A percentile compares a stretch with the other conserved stretches of the same genome.
These are phyloP conservation scores for Geotrypetes seraphini DNA, from an alignment of 2,797 vertebrate genomes.

Conservation along the genomic window DNA sequence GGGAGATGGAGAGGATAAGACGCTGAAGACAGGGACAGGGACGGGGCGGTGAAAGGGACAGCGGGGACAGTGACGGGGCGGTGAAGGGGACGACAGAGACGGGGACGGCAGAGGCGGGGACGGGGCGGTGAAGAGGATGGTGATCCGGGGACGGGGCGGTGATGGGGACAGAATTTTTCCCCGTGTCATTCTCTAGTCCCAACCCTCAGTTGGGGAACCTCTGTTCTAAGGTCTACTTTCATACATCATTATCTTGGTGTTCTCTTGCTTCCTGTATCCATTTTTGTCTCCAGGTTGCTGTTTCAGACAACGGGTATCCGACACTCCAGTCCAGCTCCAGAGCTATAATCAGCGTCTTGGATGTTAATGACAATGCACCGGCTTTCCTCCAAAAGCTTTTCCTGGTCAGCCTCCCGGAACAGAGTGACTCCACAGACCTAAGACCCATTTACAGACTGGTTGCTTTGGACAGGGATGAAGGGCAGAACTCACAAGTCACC, in stretches of 20 bases:
- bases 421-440: constrained; percentile 2
- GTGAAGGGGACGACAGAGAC: no score
- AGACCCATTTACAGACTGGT: constrained; percentile 74
- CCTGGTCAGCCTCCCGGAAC: constrained; percentile 70
- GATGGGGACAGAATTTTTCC: no score
- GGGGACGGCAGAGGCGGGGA: no score
- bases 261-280: background rate
- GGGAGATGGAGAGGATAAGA: no score
- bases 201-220: no score
- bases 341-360: constrained; percentile 72
- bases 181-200: no score
- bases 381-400: constrained; percentile 83
- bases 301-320: constrained; percentile 78
- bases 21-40: no score
- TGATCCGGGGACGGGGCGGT: no score
- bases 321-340: constrained; percentile 72
- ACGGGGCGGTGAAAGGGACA: no score
- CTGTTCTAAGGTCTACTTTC: background rate
- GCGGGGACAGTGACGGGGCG: no score
- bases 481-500: constrained; percentile 69
- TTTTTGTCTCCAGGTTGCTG: constrained; percentile 66
- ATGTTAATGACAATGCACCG: constrained; percentile 82
- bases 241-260: background rate
- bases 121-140: no score
- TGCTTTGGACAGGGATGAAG: constrained; percentile 75